Percentiles rank a stretch among this genome's conserved stretches.
These are phyloP conservation scores for Pelmatolapia mariae DNA, from an alignment of 2,113 vertebrate genomes.

Conservation along the genomic window DNA sequence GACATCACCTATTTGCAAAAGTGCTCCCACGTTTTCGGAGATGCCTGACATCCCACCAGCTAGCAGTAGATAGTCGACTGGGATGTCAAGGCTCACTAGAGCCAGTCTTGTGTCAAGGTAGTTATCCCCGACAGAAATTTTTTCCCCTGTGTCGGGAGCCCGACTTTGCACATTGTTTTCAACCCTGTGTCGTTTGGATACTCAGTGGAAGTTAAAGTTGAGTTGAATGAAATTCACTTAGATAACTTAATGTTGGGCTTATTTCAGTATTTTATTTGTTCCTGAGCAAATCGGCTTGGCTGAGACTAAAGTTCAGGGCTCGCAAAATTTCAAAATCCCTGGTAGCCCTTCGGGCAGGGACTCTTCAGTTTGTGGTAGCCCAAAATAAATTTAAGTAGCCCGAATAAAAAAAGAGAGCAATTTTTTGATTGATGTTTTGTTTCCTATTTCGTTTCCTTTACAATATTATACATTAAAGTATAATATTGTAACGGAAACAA, in stretches of 20 bases:
- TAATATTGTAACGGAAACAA: too few species aligned
- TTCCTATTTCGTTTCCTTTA: too few species aligned
- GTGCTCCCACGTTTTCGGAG: fast-evolving
- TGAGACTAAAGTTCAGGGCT: background rate
- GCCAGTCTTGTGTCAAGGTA: background rate
- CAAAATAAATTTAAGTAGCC: too few species aligned
- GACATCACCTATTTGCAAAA: fast-evolving
- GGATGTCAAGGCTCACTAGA: background rate
- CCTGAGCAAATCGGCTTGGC: background rate
- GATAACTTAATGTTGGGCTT: background rate
- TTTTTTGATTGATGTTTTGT: too few species aligned
- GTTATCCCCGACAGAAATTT: background rate
- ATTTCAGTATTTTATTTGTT: background rate
- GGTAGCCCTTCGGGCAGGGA: too few species aligned
- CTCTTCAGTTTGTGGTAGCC: too few species aligned
- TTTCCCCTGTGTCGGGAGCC: fast-evolving
- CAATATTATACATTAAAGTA: too few species aligned
- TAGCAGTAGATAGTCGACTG: background rate
- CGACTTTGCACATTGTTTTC: background rate
- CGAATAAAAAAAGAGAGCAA: too few species aligned
- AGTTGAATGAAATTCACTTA: background rate
- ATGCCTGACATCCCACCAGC: background rate
- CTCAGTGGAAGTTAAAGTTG: background rate
- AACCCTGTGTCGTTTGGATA: fast-evolving
- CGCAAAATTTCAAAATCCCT: too few species aligned